These are phyloP conservation scores for Aegotheles bennettii DNA, from an alignment of 2,113 vertebrate genomes.

Conservation along the genomic window DNA sequence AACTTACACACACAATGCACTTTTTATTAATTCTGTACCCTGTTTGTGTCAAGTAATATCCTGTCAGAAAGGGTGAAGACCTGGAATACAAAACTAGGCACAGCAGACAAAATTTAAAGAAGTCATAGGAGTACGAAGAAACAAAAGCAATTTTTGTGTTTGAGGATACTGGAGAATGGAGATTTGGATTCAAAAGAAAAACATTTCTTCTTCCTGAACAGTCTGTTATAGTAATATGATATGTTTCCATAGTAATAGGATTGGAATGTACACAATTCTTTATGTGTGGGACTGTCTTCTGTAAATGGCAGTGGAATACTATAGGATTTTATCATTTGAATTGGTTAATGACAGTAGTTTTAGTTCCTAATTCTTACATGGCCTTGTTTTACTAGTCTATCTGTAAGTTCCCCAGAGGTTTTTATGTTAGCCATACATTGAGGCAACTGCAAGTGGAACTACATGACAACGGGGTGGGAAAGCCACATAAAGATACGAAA, in stretches of 20 bases:
- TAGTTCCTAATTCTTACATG: not conserved
- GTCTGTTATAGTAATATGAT: not conserved
- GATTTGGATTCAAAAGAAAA: not conserved
- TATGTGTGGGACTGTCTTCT: not conserved
- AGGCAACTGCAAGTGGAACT: not conserved
- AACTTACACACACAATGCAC: not conserved
- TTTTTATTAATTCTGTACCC: not conserved
- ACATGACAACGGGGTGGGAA: not conserved
- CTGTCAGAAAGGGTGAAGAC: not conserved
- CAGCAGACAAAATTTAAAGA: not conserved
- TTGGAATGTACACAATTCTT: not conserved
- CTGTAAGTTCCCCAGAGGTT: not conserved
- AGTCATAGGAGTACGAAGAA: not conserved
- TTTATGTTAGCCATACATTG: not conserved
- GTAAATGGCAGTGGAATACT: not conserved
- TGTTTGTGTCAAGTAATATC: not conserved
- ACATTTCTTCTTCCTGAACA: not conserved
- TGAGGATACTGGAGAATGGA: not conserved
- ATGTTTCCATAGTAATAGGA: not conserved
- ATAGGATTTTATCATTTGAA: not conserved
- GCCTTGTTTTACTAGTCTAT: not conserved
- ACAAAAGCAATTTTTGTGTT: not conserved
- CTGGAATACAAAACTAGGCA: not conserved
- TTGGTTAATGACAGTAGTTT: not conserved
- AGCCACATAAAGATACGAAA: not conserved